Evolutionary conservation across 2,888 invertebrate genomes (phyloP).

Genomic region (Teinopalpus imperialis): DNA sequence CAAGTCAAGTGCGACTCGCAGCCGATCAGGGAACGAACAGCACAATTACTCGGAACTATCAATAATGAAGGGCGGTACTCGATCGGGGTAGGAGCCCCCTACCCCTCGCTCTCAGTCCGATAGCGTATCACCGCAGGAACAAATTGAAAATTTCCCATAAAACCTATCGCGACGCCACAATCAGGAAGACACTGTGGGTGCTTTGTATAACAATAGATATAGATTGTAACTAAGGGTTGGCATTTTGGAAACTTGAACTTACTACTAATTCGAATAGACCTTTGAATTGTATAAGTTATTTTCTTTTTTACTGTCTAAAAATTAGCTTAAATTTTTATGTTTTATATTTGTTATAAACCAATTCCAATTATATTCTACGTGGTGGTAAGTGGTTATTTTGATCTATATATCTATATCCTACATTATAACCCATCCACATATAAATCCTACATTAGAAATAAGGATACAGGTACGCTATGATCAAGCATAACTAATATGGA

Average conservation of each 20-base stretch:
- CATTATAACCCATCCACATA: too few relatives aligned
- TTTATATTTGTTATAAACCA: too few relatives aligned
- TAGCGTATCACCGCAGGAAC: conserved; percentile 44
- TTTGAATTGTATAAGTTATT: too few relatives aligned
- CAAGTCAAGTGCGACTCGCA: background rate
- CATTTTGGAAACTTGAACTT: background rate
- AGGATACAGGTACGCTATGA: too few relatives aligned
- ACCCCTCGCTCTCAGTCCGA: background rate
- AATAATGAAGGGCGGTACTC: conserved; percentile 9
- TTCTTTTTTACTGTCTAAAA: too few relatives aligned
- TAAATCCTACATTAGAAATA: too few relatives aligned
- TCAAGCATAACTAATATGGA: too few relatives aligned
- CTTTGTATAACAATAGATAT: conserved; percentile 28
- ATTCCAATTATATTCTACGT: too few relatives aligned
- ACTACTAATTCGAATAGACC: too few relatives aligned
- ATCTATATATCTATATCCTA: too few relatives aligned
- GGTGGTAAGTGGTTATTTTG: too few relatives aligned
- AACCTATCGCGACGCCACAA: conserved; percentile 44
- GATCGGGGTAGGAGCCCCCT: background rate
- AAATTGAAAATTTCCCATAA: conserved; percentile 69
- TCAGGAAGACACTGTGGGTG: conserved; percentile 32
- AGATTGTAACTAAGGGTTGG: background rate
- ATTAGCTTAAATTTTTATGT: too few relatives aligned
- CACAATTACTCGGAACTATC: conserved; percentile 32
- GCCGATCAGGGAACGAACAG: conserved; percentile 30